These are phyloP conservation scores for Epistrophe grossulariae DNA, from an alignment of 2,888 invertebrate genomes.

Conservation along the genomic window DNA sequence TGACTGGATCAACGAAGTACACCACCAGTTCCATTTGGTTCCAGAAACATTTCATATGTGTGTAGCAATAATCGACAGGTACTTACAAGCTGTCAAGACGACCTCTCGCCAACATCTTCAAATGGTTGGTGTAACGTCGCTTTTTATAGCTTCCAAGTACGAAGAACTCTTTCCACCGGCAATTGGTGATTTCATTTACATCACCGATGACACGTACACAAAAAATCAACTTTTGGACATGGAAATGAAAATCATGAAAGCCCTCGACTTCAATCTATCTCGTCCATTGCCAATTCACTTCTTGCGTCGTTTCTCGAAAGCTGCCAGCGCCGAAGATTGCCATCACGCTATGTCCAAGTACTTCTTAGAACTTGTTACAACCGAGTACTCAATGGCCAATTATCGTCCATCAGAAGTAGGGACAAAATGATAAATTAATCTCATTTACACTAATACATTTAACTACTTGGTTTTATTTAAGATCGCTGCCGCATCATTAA, in stretches of 20 bases:
- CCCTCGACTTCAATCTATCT: conserved; percentile 92
- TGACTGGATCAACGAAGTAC: conserved; percentile 97
- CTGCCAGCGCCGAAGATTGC: conserved; percentile 86
- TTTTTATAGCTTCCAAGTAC: conserved; percentile 96
- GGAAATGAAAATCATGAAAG: conserved; percentile 91
- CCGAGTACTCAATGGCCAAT: conserved; percentile 92
- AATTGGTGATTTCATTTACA: conserved; percentile 94
- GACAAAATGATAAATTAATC: neutral
- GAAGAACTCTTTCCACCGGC: conserved; percentile 97
- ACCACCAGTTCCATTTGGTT: conserved; percentile 92
- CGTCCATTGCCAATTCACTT: conserved; percentile 95
- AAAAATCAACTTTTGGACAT: conserved; percentile 91
- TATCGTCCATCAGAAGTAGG: conserved; percentile 93
- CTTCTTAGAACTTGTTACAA: conserved; percentile 92
- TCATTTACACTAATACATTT: neutral
- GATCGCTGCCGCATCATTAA: conserved; percentile 82
- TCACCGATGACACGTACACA: conserved; percentile 94
- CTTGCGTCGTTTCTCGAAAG: conserved; percentile 90
- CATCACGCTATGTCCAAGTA: conserved; percentile 95
- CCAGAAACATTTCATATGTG: conserved; percentile 96
- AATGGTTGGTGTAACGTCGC: conserved; percentile 93
- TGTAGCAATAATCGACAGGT: conserved; percentile 94
- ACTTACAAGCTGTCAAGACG: conserved; percentile 87
- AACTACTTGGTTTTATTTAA: conserved; percentile 55
- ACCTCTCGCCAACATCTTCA: conserved; percentile 91